Evolutionary conservation across 2,888 invertebrate genomes (phyloP).

Genomic region (Muschampia plurimacula): DNA sequence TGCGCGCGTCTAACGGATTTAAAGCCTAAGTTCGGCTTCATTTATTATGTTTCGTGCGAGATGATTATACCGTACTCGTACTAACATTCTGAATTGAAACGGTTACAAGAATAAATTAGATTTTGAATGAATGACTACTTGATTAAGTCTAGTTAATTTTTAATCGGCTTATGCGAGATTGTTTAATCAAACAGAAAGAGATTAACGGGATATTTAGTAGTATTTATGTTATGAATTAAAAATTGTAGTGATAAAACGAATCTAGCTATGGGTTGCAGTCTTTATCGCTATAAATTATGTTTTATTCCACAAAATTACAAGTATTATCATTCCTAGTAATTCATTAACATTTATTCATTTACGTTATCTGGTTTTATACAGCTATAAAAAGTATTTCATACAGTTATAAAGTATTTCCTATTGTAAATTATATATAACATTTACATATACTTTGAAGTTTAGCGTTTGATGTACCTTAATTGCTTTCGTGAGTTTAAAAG

Average conservation of each 20-base stretch:
- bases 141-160: constrained; percentile 12
- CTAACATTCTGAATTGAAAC: constrained; percentile 24
- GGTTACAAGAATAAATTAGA: constrained; percentile 33
- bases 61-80: constrained; percentile 17
- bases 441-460: not conserved
- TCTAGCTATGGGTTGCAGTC: too few relatives aligned
- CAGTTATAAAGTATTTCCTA: too few relatives aligned
- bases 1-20: constrained; percentile 33
- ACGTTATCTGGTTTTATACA: too few relatives aligned
- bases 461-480: not conserved
- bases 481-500: not conserved
- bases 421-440: not conserved
- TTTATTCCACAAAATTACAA: too few relatives aligned
- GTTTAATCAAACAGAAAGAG: constrained; percentile 4
- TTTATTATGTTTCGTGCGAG: constrained; percentile 30
- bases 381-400: too few relatives aligned
- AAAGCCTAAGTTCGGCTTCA: constrained; percentile 14
- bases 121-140: constrained; percentile 24
- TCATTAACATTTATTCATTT: too few relatives aligned
- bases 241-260: not conserved
- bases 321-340: too few relatives aligned
- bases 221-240: not conserved
- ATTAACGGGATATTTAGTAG: not conserved
- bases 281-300: too few relatives aligned
- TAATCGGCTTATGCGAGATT: constrained; percentile 6